These are phyloP conservation scores for Cerceris ruficornis DNA, from an alignment of 2,888 invertebrate species.

Conservation along the genomic window DNA sequence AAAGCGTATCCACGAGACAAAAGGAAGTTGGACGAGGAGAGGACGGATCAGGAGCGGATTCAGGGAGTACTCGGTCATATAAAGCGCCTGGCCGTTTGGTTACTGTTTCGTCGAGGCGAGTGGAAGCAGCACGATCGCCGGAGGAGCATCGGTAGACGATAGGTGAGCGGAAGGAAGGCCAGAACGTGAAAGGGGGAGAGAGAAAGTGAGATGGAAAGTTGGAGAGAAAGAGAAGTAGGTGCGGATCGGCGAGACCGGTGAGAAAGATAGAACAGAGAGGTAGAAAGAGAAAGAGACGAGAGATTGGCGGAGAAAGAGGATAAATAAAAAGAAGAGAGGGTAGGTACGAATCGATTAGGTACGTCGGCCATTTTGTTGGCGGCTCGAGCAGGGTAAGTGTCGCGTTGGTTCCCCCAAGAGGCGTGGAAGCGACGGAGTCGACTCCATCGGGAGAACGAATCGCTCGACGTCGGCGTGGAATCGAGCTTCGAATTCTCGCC, in stretches of 20 bases:
- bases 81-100: conserved; percentile 21
- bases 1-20: not conserved
- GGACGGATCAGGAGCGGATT: not conserved
- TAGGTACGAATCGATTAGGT: conserved; percentile 77
- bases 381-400: conserved; percentile 59
- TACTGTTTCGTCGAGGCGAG: conserved; percentile 35
- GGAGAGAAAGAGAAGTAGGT: not conserved
- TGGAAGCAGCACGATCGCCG: conserved; percentile 12
- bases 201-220: not conserved
- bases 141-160: not conserved
- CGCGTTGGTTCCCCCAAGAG: conserved; percentile 60
- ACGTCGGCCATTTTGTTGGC: conserved; percentile 80
- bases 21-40: not conserved
- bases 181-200: conserved; percentile 5
- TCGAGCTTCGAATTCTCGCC: conserved; percentile 31
- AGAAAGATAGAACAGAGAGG: not conserved
- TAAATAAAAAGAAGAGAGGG: conserved; percentile 35
- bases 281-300: not conserved
- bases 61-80: not conserved
- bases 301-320: not conserved
- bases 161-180: conserved; percentile 60
- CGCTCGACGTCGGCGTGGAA: conserved; percentile 48
- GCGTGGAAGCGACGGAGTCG: conserved; percentile 73
- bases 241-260: not conserved
- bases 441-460: conserved; percentile 62